Evolutionary conservation across 2,113 vertebrate genomes (phyloP).

Genomic region (Chloropsis hardwickii): DNA sequence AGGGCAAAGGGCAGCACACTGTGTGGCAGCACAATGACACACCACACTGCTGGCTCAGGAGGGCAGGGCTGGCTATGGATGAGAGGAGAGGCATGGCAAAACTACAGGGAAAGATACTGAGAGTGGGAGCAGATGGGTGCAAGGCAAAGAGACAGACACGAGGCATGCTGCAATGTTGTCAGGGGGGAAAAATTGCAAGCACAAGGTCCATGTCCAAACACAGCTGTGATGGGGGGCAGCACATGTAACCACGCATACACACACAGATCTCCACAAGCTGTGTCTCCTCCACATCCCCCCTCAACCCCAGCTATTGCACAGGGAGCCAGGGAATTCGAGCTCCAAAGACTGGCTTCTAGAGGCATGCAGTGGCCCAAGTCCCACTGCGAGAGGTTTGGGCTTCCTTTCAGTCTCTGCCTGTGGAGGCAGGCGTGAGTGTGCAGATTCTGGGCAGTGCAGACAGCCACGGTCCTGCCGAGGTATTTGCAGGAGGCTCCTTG

Average conservation of each 20-base stretch:
- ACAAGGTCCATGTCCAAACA: not conserved
- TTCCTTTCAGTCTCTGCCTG: not conserved
- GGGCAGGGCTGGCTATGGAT: not conserved
- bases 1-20: too few species aligned
- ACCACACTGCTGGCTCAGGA: not conserved
- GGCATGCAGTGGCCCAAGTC: not conserved
- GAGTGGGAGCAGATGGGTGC: not conserved
- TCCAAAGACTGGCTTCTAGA: not conserved
- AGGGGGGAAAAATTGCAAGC: not conserved
- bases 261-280: rapidly evolving
- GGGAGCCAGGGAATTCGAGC: not conserved
- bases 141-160: not conserved
- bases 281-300: not conserved
- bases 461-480: not conserved
- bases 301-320: rapidly evolving
- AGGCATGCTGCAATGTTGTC: rapidly evolving
- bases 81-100: not conserved
- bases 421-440: not conserved
- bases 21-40: not conserved
- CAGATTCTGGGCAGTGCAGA: constrained; percentile 24
- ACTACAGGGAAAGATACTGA: rapidly evolving
- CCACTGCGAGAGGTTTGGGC: not conserved
- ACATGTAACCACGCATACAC: not conserved
- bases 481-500: constrained; percentile 3
- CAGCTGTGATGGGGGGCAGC: not conserved